A percentile compares a stretch with the other conserved stretches of the same genome.
Conservation (phyloP, 2,888 invertebrate genomes). For the Pristionchus exspectatus region DNA sequence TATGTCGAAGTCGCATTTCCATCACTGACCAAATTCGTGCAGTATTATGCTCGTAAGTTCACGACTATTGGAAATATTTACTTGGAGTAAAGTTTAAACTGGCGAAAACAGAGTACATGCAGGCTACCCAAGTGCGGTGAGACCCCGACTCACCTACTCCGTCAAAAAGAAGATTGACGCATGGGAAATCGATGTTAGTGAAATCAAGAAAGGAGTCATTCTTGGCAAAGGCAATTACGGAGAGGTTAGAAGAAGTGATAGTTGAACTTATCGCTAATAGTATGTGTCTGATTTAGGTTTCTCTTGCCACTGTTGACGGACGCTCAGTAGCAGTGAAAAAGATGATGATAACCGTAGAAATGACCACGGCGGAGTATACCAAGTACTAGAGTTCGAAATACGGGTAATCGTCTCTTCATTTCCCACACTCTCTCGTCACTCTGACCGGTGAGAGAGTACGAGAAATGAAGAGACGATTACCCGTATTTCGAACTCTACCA, state of each 20-base stretch:
- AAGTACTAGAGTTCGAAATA: no score
- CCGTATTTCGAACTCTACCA: no score
- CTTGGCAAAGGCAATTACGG: not conserved
- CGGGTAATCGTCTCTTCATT: no score
- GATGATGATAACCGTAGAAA: not conserved
- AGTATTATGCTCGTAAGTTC: slow-evolving; percentile 3
- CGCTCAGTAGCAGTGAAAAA: not conserved
- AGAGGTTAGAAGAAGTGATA: no score
- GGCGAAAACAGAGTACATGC: no score
- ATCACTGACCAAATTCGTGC: not conserved
- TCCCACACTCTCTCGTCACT: no score
- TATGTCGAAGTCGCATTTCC: not conserved
- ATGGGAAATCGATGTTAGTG: not conserved
- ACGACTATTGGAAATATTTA: not conserved
- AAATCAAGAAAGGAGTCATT: not conserved
- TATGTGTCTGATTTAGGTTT: not conserved
- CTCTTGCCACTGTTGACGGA: not conserved
- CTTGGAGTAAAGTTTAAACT: no score
- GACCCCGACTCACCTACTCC: not conserved
- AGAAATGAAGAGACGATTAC: no score
- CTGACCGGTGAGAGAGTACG: no score
- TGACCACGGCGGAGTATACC: no score
- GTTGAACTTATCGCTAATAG: no score
- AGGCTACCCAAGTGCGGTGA: not conserved
- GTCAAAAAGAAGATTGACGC: not conserved